Evolutionary conservation across 2,113 vertebrate species (phyloP).

Genomic region (Pleuronectes platessa): DNA sequence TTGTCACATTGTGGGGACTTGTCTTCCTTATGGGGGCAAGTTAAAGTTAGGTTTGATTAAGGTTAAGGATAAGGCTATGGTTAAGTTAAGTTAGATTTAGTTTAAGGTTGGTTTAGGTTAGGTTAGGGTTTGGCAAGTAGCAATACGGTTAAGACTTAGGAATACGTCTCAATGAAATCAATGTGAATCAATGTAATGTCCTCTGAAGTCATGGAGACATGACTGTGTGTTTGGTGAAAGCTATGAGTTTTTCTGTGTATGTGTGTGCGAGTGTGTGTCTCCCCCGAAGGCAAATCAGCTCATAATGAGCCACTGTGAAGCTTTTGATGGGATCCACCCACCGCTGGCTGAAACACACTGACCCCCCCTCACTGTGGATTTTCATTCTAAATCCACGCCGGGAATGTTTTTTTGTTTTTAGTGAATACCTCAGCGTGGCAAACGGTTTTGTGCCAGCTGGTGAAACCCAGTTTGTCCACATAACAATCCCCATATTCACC

Average conservation of each 20-base stretch:
- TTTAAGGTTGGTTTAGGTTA: too few species aligned
- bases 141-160: too few species aligned
- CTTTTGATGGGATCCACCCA: conserved; percentile 46
- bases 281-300: conserved; percentile 40
- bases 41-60: background rate
- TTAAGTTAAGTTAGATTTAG: too few species aligned
- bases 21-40: too few species aligned
- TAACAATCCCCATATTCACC: conserved; percentile 24
- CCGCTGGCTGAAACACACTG: conserved; percentile 37
- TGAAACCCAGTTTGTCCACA: conserved; percentile 25
- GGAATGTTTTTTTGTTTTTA: conserved; percentile 38
- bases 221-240: too few species aligned
- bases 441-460: conserved; percentile 17
- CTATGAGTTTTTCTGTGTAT: background rate
- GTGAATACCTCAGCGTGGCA: conserved; percentile 30
- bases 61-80: too few species aligned
- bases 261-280: background rate
- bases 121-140: too few species aligned
- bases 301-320: conserved; percentile 43
- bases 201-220: too few species aligned
- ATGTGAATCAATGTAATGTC: too few species aligned
- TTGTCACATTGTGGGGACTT: too few species aligned
- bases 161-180: too few species aligned
- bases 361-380: conserved; percentile 22
- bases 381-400: conserved; percentile 9